A percentile compares a stretch with the other conserved stretches of the same genome.
phyloP scores from a whole-genome alignment of 2,888 invertebrate genomes.

The Catocala nupta region DNA sequence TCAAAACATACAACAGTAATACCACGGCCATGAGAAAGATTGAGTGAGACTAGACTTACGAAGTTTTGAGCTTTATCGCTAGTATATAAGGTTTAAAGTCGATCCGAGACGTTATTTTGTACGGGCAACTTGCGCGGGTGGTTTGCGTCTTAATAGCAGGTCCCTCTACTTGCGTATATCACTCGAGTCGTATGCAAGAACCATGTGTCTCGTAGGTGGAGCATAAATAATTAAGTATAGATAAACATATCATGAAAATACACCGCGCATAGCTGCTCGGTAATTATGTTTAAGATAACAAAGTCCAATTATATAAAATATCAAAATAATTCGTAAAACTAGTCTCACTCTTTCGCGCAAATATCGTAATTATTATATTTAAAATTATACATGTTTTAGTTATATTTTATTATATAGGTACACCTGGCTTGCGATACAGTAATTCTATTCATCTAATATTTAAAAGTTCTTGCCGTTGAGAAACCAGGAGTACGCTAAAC shows the following conservation, averaged over 20 bases:
- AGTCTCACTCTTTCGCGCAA: conserved; percentile 10
- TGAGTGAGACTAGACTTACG: conserved; percentile 8
- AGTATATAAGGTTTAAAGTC: neutral
- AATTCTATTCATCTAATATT: too few species aligned
- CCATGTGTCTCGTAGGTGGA: too few species aligned
- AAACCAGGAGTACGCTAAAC: conserved; percentile 19
- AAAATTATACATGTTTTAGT: neutral
- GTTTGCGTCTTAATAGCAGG: too few species aligned
- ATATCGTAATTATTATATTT: conserved; percentile 9
- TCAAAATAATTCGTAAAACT: neutral
- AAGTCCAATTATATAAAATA: neutral
- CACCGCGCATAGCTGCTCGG: too few species aligned
- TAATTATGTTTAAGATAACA: too few species aligned
- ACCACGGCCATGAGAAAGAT: conserved; percentile 1
- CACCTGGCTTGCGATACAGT: neutral
- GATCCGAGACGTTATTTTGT: too few species aligned
- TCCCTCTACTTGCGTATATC: too few species aligned
- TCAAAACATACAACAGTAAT: conserved; percentile 14
- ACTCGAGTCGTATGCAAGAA: too few species aligned
- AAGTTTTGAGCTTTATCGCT: conserved; percentile 3
- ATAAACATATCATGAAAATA: too few species aligned
- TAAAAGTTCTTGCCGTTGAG: conserved; percentile 1
- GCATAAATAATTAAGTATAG: too few species aligned
- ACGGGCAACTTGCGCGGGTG: too few species aligned
- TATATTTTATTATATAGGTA: conserved; percentile 3